Base-by-base conservation (phyloP, 2,113 vertebrate species). In the Chaetodon auriga region DNA sequence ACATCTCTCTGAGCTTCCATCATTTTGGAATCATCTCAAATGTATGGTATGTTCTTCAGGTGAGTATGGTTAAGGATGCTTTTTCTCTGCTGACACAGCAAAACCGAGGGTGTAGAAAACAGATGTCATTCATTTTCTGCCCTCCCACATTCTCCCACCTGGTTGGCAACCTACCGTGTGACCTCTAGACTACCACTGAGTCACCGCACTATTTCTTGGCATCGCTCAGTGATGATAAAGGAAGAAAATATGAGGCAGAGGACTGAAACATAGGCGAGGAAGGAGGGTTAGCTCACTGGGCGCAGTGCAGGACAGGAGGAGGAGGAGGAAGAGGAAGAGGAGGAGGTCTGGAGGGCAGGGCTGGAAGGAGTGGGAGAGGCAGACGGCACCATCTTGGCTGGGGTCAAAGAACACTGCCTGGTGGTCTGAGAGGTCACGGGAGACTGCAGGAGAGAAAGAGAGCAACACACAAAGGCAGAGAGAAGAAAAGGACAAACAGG, bases 331-430 rank as follows among this genome's bases (percentile, higher is more conserved):
- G 95, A 48, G 0, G 95, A 90, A 53, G 92, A 87, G 8, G 93
- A 90, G 58, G 90, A 91, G 71, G 87, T 94, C 63, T 96, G 96
- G 53, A 95, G 94, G 55, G 94, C 81, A 12, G 91, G 90, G 13
- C 90, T 93, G 85, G 93, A 90, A 86, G 83, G 85, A 30, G 94
- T 87, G 10, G 93, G 85, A 0, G 91, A 90, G 2, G 95, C 82
- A 13, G 95, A 89, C 0, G 91, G 94, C 48, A 91, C 95, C 90
- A 96, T 93, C 93, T 96, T 97, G 90, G 96, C 93, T 43, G 93
- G 94, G 83, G 94, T 90, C 66, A 93, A 82, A 66, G 95, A 85
- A 76, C 92, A 90, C 64, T 94, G 94, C 79, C 95, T 91, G 90
- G 92, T 91, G 82, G 94, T 88, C 88, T 92, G 95, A 84, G 94